Evolutionary conservation across 1,140 invertebrate species (phyloP).

Genomic region (Leptopilina boulardi): DNA sequence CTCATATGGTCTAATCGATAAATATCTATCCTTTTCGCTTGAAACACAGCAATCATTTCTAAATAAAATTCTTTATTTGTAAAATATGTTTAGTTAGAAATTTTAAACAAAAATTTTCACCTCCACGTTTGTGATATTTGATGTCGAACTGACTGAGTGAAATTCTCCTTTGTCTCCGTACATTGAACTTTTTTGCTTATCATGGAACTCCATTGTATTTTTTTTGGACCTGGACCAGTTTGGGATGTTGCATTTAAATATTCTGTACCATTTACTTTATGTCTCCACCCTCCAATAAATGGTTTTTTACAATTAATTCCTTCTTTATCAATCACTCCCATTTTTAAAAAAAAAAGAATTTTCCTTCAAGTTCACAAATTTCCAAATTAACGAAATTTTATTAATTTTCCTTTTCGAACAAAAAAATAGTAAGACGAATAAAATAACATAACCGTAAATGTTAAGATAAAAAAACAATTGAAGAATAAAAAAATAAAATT

Average conservation of each 20-base stretch:
- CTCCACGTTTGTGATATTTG: slow-evolving; percentile 70
- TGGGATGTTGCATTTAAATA: slow-evolving; percentile 82
- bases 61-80: not conserved
- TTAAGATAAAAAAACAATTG: too few relatives aligned
- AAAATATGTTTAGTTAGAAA: slow-evolving; percentile 39
- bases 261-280: slow-evolving; percentile 76
- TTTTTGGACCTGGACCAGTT: slow-evolving; percentile 78
- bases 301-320: slow-evolving; percentile 76
- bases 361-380: too few relatives aligned
- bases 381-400: too few relatives aligned
- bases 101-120: slow-evolving; percentile 49
- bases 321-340: slow-evolving; percentile 77
- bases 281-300: slow-evolving; percentile 80
- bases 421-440: too few relatives aligned
- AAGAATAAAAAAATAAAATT: too few relatives aligned
- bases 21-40: slow-evolving; percentile 77
- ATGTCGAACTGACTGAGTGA: slow-evolving; percentile 62
- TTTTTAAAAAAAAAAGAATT: too few relatives aligned
- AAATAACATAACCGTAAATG: too few relatives aligned
- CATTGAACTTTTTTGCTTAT: slow-evolving; percentile 79
- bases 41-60: slow-evolving; percentile 78
- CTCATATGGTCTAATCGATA: slow-evolving; percentile 77
- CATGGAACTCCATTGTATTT: slow-evolving; percentile 73
- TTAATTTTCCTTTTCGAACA: too few relatives aligned
- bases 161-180: slow-evolving; percentile 72